Base-by-base conservation (phyloP, 2,797 vertebrate species). In the Lagodon rhomboides region DNA sequence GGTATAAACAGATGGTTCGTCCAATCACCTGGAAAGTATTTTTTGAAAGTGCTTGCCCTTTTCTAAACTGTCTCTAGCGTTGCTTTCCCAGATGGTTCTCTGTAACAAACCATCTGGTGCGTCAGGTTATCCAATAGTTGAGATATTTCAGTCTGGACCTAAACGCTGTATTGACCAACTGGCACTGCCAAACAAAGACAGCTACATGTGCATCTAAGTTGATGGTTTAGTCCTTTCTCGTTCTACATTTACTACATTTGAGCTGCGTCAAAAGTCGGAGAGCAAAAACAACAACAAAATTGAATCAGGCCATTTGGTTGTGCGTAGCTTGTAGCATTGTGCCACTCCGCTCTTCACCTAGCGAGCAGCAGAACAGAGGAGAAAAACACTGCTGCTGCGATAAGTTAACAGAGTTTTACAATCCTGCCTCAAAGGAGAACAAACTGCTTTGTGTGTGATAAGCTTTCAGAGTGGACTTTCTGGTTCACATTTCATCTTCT, bases 381-480 rank as follows among this genome's bases (percentile, higher is more conserved):
- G 63, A 38, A 22, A 72, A 71, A 64, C 56, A 34, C 18, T 69
- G 58, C 30, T 20, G 68, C 58, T 58, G 23, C 53, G 43, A 69
- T 61, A 77, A 74, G 20, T 55, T 77, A 65, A 74, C 63, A 71
- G 63, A 38, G 17, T 73, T 81, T 71, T 56, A 66, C 65, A 62
- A n/a, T 61, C 68, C 30, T 41, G 65, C 78, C 75, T 82, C 54
- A 76, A 54, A 80, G 68, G 68, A 58, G 30, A 66, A 77, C 74
- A 82, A 75, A 84, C 17, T 56, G 55, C 77, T 81, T 66, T 70
- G 59, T 77, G 79, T 56, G 47, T 43, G 77, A 81, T 82, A 68
- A 73, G 73, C 65, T 68, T 64, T 56, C 47, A 59, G 67, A 67
- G 49, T 16, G 61, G 50, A 85, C 70, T 54, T 17, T 68, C n/a